Base-by-base conservation (phyloP, 2,113 vertebrate species). In the Meriones unguiculatus region DNA sequence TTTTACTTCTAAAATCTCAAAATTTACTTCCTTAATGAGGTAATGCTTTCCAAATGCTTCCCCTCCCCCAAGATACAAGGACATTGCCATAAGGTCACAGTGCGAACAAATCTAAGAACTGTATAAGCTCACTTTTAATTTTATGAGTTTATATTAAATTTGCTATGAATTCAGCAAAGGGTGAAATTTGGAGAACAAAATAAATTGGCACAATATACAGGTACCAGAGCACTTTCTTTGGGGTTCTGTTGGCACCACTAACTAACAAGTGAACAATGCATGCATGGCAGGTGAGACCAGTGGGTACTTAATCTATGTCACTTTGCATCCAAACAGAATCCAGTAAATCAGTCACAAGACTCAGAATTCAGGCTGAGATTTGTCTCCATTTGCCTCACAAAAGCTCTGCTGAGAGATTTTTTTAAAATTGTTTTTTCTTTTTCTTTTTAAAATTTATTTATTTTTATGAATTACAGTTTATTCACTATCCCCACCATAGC, bases 1-100 rank as follows among this genome's bases (percentile, higher is more conserved):
- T 90, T 89, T 88, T 85, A 80, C 65, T 96, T 35, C n/a, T 92
- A 85, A 97, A 96, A 92, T 95, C 92, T 75, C 69, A 92, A 97
- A 96, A 94, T 93, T 46, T 65, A 90, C 28, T 95, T 90, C 59
- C 76, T 95, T 86, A 46, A 89, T 92, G 41, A 92, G 46, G 50
- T 70, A 89, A 75, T 92, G 24, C 18, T 92, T 17, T 80, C 72
- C 52, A 82, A 96, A 88, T 24, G 46, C 46, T 46, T 46, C 5
- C 0, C 18, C 62, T 17, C 25, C 85, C 3, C 28, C 75, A 70
- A 30, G 80, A 72, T 72, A 62, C 6, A 78, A 82, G 38, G 52
- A 69, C 28, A 62, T 57, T 73, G n/a, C 8, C 7, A 77, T 12
- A 87, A 84, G 28, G 59, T 32, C 80, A 64, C 20, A 73, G 46